Evolutionary conservation across 2,888 invertebrate species (phyloP), one percentile per base, ranked within the genome.

Genomic region (Eupithecia insigniata): DNA sequence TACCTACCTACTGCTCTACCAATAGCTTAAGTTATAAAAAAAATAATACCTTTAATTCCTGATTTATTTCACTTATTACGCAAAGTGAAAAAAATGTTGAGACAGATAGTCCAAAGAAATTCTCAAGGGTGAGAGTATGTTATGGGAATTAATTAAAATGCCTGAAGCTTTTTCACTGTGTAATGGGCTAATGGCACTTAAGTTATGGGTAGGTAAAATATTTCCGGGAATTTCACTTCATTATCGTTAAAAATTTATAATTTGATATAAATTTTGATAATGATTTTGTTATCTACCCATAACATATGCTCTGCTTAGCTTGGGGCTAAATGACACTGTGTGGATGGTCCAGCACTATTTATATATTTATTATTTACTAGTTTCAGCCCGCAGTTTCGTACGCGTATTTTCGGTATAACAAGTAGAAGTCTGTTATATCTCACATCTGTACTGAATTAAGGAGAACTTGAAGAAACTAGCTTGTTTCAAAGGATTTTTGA

Each of bases 401-500:
- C n/a, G n/a, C n/a, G n/a, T n/a, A n/a, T n/a, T n/a, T n/a, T n/a
- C n/a, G n/a, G n/a, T n/a, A n/a, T n/a, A n/a, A n/a, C n/a, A n/a
- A n/a, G n/a, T n/a, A n/a, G n/a, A n/a, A n/a, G n/a, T n/a, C n/a
- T n/a, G n/a, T n/a, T n/a, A n/a, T n/a, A n/a, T n/a, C n/a, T n/a
- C n/a, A n/a, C n/a, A n/a, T n/a, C n/a, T 14, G 36, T 55, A 28
- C 43, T 46, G 58, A 46, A 70, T 70, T 67, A 55, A 26, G 46
- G 12, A 64, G 62, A 51, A 60, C 2, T 30, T 36, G 36, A 36
- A 36, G 18, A 64, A 68, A 70, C 68, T 71, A 69, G 62, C 39
- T 66, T 66, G 66, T 66, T 66, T 28, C 16, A 58, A 74, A 69
- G 51, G 39, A 68, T 71, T 74, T 71, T 74, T 68, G 61, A 71